These are phyloP conservation scores for Gadopsis bispinosus DNA, from an alignment of 2,797 vertebrate species.

Conservation along the genomic window DNA sequence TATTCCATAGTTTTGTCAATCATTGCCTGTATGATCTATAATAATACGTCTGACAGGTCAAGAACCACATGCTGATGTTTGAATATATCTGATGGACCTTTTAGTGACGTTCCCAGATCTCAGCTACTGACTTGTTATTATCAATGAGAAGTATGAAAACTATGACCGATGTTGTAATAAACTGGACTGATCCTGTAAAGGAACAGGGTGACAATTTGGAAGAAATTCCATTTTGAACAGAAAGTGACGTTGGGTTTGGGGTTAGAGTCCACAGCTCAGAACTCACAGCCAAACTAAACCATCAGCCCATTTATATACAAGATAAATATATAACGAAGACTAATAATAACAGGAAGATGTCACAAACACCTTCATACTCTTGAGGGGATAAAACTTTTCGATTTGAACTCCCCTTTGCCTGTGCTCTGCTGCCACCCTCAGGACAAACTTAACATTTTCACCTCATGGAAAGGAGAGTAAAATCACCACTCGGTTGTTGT, in stretches of 20 bases:
- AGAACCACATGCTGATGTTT: too few species aligned
- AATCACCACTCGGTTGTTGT: not conserved
- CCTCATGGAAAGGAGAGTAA: not conserved
- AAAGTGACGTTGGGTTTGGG: too few species aligned
- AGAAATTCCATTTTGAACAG: not conserved
- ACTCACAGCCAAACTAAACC: not conserved
- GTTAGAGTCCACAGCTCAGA: not conserved
- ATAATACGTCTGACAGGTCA: too few species aligned
- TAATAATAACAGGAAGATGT: not conserved
- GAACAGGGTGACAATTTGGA: not conserved
- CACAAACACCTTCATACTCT: not conserved
- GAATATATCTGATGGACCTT: too few species aligned
- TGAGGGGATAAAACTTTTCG: not conserved
- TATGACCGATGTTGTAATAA: not conserved
- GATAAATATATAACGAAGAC: not conserved
- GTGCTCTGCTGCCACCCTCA: slow-evolving; percentile 23
- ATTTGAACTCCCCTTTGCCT: not conserved
- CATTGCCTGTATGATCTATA: too few species aligned
- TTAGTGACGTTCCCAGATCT: too few species aligned
- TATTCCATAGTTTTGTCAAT: too few species aligned
- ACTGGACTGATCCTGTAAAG: not conserved
- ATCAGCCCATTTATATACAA: not conserved
- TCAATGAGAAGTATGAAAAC: too few species aligned
- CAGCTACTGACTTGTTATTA: too few species aligned
- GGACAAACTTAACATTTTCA: slow-evolving; percentile 10